Conservation (phyloP, 2,113 vertebrate genomes). For the Gallinago media region DNA sequence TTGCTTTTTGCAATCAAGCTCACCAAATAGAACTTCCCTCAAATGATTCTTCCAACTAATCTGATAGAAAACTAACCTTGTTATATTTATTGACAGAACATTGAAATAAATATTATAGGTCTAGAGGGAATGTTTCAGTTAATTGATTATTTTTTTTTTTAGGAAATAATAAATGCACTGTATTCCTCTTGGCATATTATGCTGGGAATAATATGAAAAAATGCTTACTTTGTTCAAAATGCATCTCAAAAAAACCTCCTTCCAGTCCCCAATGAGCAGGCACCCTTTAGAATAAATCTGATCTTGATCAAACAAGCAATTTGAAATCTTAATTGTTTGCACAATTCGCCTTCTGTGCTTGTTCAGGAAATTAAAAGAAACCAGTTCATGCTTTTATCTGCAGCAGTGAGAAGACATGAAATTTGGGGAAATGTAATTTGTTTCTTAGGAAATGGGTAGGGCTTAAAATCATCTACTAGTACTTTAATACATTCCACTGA, state of each 20-base stretch:
- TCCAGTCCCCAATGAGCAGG: constrained; percentile 80
- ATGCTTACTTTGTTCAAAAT: constrained; percentile 90
- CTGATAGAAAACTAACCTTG: constrained; percentile 90
- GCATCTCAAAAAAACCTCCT: constrained; percentile 79
- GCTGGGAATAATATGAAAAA: constrained; percentile 92
- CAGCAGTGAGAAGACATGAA: background rate
- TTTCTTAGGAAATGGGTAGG: background rate
- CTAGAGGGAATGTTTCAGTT: constrained; percentile 85
- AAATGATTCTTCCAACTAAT: constrained; percentile 87
- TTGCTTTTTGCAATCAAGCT: constrained; percentile 84
- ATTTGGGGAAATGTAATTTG: background rate
- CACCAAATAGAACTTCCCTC: constrained; percentile 88
- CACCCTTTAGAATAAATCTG: constrained; percentile 88
- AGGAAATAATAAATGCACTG: constrained; percentile 84
- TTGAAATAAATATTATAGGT: constrained; percentile 93
- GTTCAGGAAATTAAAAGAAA: constrained; percentile 83
- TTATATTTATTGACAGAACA: constrained; percentile 95
- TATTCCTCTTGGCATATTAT: constrained; percentile 89
- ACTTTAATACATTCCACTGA: background rate
- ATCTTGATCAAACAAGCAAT: constrained; percentile 91
- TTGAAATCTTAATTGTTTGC: constrained; percentile 95
- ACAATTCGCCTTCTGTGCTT: constrained; percentile 84
- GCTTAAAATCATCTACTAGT: background rate
- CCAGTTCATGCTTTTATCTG: background rate
- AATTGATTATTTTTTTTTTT: constrained; percentile 85